A percentile compares a stretch with the other conserved stretches of the same genome.
Evolutionary conservation across 2,113 vertebrate species (phyloP).

Genomic region (Cnemophilus loriae): DNA sequence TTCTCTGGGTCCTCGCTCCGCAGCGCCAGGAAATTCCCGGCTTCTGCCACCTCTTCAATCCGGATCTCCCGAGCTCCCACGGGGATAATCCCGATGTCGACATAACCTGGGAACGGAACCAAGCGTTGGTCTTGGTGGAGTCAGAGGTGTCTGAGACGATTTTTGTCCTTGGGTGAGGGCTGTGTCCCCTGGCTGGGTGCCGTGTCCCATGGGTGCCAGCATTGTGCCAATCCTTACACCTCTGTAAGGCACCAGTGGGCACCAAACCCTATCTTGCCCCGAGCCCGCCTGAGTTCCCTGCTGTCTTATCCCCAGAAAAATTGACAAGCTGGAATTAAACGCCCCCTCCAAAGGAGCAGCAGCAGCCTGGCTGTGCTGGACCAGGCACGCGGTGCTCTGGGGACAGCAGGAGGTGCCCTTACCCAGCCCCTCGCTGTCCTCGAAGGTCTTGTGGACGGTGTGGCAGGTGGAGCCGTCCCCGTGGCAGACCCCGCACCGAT

Average conservation of each 20-base stretch:
- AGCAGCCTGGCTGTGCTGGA: background rate
- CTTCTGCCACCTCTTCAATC: constrained; percentile 87
- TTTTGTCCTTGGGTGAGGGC: background rate
- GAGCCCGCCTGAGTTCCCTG: background rate
- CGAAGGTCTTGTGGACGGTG: constrained; percentile 84
- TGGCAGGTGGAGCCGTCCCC: constrained; percentile 90
- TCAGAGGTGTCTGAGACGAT: fast-evolving
- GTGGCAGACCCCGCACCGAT: constrained; percentile 89
- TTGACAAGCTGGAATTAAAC: fast-evolving
- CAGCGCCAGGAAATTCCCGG: constrained; percentile 89
- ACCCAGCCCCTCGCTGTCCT: constrained; percentile 87
- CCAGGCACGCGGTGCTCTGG: fast-evolving
- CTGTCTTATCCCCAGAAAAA: background rate
- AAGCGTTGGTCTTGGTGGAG: fast-evolving
- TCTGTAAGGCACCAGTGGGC: background rate
- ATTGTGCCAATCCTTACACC: background rate
- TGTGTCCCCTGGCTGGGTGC: background rate
- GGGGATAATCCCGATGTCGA: constrained; percentile 91
- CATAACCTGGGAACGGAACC: constrained; percentile 76
- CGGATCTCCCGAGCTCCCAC: constrained; percentile 85
- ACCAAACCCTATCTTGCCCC: background rate
- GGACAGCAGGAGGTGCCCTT: background rate
- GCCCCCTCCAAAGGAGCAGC: background rate
- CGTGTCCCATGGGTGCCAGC: background rate
- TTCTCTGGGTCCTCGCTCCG: constrained; percentile 82